These are phyloP conservation scores for Hyposoter didymator DNA, from an alignment of 2,888 invertebrate genomes.

Conservation along the genomic window DNA sequence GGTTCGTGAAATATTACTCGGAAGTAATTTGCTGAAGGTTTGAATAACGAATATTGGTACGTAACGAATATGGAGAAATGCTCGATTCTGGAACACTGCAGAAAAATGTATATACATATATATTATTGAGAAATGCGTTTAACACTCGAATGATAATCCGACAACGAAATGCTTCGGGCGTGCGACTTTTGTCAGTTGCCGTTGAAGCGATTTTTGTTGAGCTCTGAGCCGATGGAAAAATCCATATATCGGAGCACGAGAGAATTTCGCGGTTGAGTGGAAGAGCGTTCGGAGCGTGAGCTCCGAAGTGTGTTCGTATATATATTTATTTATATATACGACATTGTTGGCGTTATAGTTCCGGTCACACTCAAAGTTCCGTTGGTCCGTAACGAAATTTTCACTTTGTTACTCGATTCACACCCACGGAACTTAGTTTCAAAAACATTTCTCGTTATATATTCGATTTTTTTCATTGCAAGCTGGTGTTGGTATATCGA, in stretches of 20 bases:
- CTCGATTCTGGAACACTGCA: background rate
- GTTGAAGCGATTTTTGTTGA: conserved; percentile 60
- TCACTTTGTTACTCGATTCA: conserved; percentile 45
- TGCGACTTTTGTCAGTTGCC: conserved; percentile 62
- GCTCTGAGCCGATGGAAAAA: conserved; percentile 51
- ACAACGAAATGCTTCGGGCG: conserved; percentile 56
- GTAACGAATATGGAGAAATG: background rate
- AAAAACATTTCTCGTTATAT: conserved; percentile 44
- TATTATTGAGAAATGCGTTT: conserved; percentile 27
- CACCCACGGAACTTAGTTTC: conserved; percentile 7
- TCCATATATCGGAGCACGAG: conserved; percentile 51
- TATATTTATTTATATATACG: conserved; percentile 9
- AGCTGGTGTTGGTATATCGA: background rate
- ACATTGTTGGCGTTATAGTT: conserved; percentile 58
- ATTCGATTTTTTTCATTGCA: conserved; percentile 5
- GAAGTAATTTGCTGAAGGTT: background rate
- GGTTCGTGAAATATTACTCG: background rate
- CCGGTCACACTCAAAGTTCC: conserved; percentile 58
- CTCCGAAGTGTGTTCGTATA: background rate
- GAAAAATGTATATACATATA: background rate
- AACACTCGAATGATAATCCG: conserved; percentile 55
- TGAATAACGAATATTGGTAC: background rate
- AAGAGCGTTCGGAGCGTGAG: conserved; percentile 16
- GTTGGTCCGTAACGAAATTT: conserved; percentile 56
- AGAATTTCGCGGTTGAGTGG: conserved; percentile 58